Percentiles rank a stretch among this genome's conserved stretches.
These are phyloP conservation scores for Steinernema scapterisci DNA, from an alignment of 2,888 invertebrate species.

Conservation along the genomic window DNA sequence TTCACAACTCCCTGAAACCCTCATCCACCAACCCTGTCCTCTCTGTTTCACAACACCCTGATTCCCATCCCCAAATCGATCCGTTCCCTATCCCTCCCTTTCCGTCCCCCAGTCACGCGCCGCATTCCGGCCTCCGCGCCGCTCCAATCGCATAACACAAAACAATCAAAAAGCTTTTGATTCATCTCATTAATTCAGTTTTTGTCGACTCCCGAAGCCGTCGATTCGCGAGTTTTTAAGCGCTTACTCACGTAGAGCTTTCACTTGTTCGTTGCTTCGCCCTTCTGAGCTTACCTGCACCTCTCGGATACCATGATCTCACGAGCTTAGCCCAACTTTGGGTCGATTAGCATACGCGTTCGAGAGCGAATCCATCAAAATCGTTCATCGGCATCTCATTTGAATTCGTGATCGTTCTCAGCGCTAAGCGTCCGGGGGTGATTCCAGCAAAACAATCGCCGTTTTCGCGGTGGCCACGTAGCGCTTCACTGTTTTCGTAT, in stretches of 20 bases:
- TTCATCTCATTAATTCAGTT: neutral
- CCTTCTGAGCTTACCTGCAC: no score
- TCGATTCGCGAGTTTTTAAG: no score
- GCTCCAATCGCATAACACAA: neutral
- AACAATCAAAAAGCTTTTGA: neutral
- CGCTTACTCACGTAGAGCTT: no score
- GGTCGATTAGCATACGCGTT: conserved; percentile 13
- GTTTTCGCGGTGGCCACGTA: neutral
- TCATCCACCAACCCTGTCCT: no score
- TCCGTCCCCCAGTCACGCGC: neutral
- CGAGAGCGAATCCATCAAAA: neutral
- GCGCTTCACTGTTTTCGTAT: neutral
- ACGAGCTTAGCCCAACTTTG: neutral
- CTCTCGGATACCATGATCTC: neutral
- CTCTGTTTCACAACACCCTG: no score
- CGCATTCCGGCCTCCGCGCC: neutral
- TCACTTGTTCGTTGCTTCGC: no score
- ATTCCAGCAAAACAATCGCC: neutral
- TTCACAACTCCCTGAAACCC: no score
- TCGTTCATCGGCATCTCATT: conserved; percentile 26
- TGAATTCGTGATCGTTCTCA: neutral
- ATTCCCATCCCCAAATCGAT: no score
- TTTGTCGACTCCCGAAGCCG: neutral
- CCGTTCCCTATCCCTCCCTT: no score
- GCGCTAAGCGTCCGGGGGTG: neutral